Base-by-base conservation (phyloP, 2,113 vertebrate genomes). In the Indri indri region DNA sequence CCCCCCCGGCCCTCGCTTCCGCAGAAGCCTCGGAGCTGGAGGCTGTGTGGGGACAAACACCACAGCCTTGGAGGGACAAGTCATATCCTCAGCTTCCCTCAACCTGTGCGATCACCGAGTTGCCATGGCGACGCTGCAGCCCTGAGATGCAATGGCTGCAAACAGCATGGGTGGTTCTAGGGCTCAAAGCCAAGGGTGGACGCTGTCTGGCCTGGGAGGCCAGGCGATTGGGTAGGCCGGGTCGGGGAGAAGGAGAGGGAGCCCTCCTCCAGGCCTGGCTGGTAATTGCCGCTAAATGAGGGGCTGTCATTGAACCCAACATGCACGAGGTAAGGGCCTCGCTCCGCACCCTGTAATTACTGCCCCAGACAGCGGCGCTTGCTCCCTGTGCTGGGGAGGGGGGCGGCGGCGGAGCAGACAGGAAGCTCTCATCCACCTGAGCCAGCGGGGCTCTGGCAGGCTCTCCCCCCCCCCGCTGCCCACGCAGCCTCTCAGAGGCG, bases 271-370 rank as follows among this genome's bases (percentile, higher is more conserved):
- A 89, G 90, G 93, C 90, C 83, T 12, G n/a, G 82, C 96, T 94
- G 92, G 95, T 96, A 98, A 98, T 79, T 98, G 96, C 92, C 7
- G 61, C 96, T 97, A 97, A 98, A 96, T 95, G 97, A 97, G 90
- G 93, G 90, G 81, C 95, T 95, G 90, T 96, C 94, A 98, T 17
- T 84, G 94, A 97, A 91, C 80, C 93, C 83, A 89, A 82, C 80
- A 52, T 40, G 50, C 30, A 14, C 30, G 50, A 6, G 6, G 42
- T 2, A 66, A 83, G 79, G 90, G 54, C 52, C 86, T 40, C 37
- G 1, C 65, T 92, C 95, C 54, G 57, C 71, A 97, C 94, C 94
- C 94, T 97, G 57, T 97, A 97, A 98, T 98, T 96, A 98, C 97
- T 57, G 94, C 79, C 91, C 76, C 88, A 93, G 94, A 94, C 93